Base-by-base conservation (phyloP, 2,888 invertebrate genomes). In the Polydrusus cervinus region DNA sequence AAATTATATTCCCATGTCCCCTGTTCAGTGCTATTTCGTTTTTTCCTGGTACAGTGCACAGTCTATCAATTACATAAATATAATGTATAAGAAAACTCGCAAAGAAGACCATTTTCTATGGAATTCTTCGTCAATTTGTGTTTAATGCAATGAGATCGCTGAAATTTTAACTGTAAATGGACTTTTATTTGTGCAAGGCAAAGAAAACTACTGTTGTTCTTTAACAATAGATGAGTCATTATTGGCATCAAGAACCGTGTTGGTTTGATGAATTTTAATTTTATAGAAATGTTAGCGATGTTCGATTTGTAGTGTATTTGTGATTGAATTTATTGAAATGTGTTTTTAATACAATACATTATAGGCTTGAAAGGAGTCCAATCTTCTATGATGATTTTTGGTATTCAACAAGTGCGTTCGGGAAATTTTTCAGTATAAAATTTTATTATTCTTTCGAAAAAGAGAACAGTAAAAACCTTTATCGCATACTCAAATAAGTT, bases 211-310 rank as follows among this genome's bases (percentile, higher is more conserved):
- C 49, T 65, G 65, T 65, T 67, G 53, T 67, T 67, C 25, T 55
- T 13, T 55, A 55, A 67, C 67, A 67, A 67, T 67, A 16, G 67
- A 67, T 55, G 67, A 67, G 53, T 67, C 67, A 67, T 67, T 67
- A 25, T 49, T 55, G 67, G 38, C 55, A 67, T 67, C 43, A 43
- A 43, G 43, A 49, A 67, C 14, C 30, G 30, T 64, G 47, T 64
- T 64, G 47, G 16, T 47, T 25, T 30, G 30, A 64, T 64, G 25
- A 47, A 47, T 64, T 64, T 64, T 14, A 34, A 34, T 34, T 55
- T 34, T 34, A 14, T 14, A 55, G 14, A 51, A 51, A 49, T 18
- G 49, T 49, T 49, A 30, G 14, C 34, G 20, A 55, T 55, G 14
- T 34, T 25, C 25, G 25, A 25, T 53, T 53, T 53, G n/a, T 13